These are phyloP conservation scores for Rhingia campestris DNA, from an alignment of 2,888 invertebrate genomes.

Conservation along the genomic window DNA sequence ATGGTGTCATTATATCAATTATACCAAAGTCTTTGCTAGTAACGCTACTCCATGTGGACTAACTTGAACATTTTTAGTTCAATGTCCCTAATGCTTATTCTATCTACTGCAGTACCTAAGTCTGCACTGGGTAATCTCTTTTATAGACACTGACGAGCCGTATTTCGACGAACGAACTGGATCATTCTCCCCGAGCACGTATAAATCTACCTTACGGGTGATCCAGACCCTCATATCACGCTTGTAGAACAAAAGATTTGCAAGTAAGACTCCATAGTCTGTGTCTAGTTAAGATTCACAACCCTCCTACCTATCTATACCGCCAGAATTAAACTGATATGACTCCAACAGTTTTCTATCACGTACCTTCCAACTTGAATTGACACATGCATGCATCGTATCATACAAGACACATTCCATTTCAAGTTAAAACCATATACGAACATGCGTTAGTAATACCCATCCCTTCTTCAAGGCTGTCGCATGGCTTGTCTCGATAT, in stretches of 20 bases:
- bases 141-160: constrained; percentile 1
- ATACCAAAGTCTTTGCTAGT: neutral
- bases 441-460: constrained; percentile 10
- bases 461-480: constrained; percentile 72
- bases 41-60: neutral
- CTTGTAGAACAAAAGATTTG: constrained; percentile 3
- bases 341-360: constrained; percentile 40
- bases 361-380: constrained; percentile 44
- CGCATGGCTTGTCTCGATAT: constrained; percentile 50
- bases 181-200: constrained; percentile 38
- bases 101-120: neutral
- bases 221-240: constrained; percentile 18
- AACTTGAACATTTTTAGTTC: neutral
- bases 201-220: neutral
- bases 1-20: too few species aligned
- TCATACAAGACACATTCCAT: constrained; percentile 67
- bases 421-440: constrained; percentile 15
- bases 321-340: constrained; percentile 33
- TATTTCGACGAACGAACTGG: neutral
- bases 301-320: constrained; percentile 53
- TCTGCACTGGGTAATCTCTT: neutral
- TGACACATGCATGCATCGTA: constrained; percentile 62
- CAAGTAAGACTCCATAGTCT: neutral
- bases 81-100: neutral
- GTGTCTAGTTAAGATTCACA: constrained; percentile 5